Conservation (phyloP, 1,140 invertebrate genomes). For the Matsumurasca onukii region DNA sequence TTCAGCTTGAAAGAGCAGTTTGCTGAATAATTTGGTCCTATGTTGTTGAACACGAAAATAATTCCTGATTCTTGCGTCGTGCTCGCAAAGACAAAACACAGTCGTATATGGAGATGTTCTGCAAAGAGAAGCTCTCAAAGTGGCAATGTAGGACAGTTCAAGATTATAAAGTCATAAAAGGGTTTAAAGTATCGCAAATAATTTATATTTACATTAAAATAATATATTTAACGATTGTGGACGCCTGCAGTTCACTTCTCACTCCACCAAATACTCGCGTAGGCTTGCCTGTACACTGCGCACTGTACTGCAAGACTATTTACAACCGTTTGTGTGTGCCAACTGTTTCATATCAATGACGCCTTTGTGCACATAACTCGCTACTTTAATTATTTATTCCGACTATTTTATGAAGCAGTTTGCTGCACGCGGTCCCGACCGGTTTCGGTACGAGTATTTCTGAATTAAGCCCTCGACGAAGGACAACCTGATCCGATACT, state of each 20-base stretch:
- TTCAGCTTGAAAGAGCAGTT: no score
- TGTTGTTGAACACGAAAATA: no score
- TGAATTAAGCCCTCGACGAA: conserved; percentile 19
- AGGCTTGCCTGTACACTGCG: background rate
- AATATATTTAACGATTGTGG: background rate
- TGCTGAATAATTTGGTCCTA: no score
- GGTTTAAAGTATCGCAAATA: background rate
- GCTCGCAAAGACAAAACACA: no score
- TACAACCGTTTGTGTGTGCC: background rate
- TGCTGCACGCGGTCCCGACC: background rate
- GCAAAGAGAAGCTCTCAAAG: no score
- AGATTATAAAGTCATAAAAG: background rate
- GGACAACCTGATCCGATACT: conserved; percentile 21
- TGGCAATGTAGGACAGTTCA: background rate
- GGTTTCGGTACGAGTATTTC: conserved; percentile 20
- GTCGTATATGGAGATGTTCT: no score
- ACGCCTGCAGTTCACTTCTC: background rate
- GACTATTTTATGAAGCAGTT: background rate
- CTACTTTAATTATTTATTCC: conserved; percentile 19
- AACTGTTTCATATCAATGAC: conserved; percentile 22
- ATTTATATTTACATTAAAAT: background rate
- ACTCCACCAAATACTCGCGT: background rate
- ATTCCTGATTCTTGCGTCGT: no score
- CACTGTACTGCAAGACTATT: background rate
- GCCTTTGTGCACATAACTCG: background rate